A percentile compares a stretch with the other conserved stretches of the same genome.
phyloP scores from a whole-genome alignment of 1,140 invertebrate species.

The Uloborus diversus region DNA sequence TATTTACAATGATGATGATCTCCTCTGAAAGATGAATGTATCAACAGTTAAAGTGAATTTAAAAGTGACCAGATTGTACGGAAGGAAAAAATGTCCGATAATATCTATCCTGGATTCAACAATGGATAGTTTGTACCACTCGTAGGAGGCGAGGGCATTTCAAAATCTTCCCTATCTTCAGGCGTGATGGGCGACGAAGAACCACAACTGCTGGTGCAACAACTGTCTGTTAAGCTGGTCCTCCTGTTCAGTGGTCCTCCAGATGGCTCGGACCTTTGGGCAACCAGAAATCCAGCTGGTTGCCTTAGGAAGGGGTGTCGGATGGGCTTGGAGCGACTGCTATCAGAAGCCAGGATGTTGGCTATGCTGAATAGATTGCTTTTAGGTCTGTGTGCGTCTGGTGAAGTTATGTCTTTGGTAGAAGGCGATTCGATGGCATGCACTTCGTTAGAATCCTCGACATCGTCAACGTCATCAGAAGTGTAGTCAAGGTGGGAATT shows the following conservation, averaged over 20 bases:
- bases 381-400: background rate
- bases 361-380: slow-evolving; percentile 48
- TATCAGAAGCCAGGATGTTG: slow-evolving; percentile 42
- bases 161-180: slow-evolving; percentile 27
- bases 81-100: background rate
- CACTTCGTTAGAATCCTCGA: background rate
- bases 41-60: background rate
- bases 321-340: background rate
- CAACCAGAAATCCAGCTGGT: slow-evolving; percentile 43
- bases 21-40: background rate
- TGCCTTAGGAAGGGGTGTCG: slow-evolving; percentile 3
- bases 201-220: slow-evolving; percentile 15
- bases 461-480: slow-evolving; percentile 17
- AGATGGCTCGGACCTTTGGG: background rate
- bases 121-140: slow-evolving; percentile 1
- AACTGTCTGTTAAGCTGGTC: slow-evolving; percentile 44
- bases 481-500: background rate
- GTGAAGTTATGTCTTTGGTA: background rate
- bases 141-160: background rate
- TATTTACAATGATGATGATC: no score
- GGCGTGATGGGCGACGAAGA: slow-evolving; percentile 21
- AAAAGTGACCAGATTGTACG: slow-evolving; percentile 37
- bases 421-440: background rate
- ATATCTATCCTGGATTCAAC: slow-evolving; percentile 23
- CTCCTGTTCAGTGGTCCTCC: background rate